These are phyloP conservation scores for Colistium nudipinnis DNA, from an alignment of 2,113 vertebrate species.

Conservation along the genomic window DNA sequence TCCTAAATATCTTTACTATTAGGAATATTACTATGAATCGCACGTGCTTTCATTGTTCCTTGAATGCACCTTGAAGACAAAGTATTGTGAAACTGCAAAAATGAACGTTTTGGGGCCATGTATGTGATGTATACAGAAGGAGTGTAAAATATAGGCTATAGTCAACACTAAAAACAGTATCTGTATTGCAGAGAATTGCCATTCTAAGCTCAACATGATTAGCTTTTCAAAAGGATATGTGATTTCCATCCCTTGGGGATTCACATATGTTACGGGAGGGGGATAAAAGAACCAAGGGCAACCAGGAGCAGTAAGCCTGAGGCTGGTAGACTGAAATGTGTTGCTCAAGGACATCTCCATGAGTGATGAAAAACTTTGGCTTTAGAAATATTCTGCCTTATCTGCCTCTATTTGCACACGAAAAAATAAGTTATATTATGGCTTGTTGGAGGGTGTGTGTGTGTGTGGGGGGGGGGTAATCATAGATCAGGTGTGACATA, in stretches of 20 bases:
- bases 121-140: too few relatives aligned
- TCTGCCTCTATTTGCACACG: too few relatives aligned
- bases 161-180: neutral
- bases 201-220: conserved; percentile 25
- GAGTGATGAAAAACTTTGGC: neutral
- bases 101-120: too few relatives aligned
- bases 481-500: neutral
- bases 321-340: conserved; percentile 25
- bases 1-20: too few relatives aligned
- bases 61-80: too few relatives aligned
- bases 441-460: neutral
- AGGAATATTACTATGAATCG: too few relatives aligned
- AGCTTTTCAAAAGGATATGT: conserved; percentile 13
- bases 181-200: conserved; percentile 8
- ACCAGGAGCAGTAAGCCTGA: conserved; percentile 22
- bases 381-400: conserved; percentile 5
- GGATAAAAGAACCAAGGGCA: conserved; percentile 22
- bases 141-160: too few relatives aligned
- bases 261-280: conserved; percentile 30
- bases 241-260: conserved; percentile 17
- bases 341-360: conserved; percentile 51
- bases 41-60: too few relatives aligned
- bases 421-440: neutral
- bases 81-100: too few relatives aligned
- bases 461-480: too few relatives aligned